These are phyloP conservation scores for Hyles euphorbiae DNA, from an alignment of 1,140 invertebrate species.

Conservation along the genomic window DNA sequence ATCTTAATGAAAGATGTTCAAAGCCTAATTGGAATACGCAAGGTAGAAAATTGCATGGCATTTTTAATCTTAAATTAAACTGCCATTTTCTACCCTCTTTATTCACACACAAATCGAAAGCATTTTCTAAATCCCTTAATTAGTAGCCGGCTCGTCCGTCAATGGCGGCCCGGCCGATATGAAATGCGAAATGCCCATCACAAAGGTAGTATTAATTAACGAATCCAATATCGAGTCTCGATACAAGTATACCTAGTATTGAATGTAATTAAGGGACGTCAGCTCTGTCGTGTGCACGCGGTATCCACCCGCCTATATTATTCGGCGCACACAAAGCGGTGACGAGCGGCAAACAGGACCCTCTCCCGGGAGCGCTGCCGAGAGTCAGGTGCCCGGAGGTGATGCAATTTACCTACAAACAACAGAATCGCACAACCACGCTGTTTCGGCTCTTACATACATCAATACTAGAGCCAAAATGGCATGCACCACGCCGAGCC, in stretches of 20 bases:
- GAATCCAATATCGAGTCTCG: constrained; percentile 34
- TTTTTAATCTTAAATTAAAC: too few species aligned
- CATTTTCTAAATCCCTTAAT: constrained; percentile 30
- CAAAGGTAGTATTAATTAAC: constrained; percentile 40
- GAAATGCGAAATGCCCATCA: constrained; percentile 28
- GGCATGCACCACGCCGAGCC: constrained; percentile 13
- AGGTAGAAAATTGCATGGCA: too few species aligned
- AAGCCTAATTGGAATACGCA: too few species aligned
- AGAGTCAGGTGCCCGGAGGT: constrained; percentile 26
- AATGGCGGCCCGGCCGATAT: constrained; percentile 25
- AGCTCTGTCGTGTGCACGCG: constrained; percentile 49
- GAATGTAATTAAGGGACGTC: constrained; percentile 53
- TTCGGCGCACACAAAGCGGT: constrained; percentile 47
- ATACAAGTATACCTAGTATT: constrained; percentile 8
- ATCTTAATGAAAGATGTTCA: too few species aligned
- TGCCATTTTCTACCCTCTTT: background rate
- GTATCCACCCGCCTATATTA: constrained; percentile 34
- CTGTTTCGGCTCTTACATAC: constrained; percentile 23
- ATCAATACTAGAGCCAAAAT: constrained; percentile 15
- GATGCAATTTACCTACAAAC: constrained; percentile 33
- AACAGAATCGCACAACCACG: constrained; percentile 13
- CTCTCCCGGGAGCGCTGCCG: constrained; percentile 17
- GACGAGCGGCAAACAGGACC: constrained; percentile 41
- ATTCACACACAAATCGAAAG: constrained; percentile 9
- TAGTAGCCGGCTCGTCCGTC: constrained; percentile 32